Conservation (phyloP, 1,140 invertebrate genomes). For the Eurytemora carolleeae region DNA sequence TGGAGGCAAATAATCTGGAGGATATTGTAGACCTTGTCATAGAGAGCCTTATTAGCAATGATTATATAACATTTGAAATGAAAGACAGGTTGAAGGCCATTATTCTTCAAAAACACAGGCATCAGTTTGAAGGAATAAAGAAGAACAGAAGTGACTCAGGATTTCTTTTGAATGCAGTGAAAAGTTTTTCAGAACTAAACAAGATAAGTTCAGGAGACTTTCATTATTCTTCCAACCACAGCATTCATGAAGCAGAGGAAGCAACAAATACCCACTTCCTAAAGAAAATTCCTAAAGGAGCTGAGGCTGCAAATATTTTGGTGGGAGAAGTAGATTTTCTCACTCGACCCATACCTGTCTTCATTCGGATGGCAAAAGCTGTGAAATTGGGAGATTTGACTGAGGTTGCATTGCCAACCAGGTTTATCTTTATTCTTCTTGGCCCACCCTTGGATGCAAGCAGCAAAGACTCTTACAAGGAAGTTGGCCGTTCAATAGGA, state of each 20-base stretch:
- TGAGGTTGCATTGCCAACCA: constrained; percentile 25
- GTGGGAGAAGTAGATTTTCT: constrained; percentile 24
- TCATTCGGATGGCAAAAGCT: constrained; percentile 22
- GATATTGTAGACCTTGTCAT: constrained; percentile 72
- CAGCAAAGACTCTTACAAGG: constrained; percentile 7
- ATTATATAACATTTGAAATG: constrained; percentile 45
- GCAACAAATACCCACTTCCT: constrained; percentile 23
- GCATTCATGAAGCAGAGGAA: too few relatives aligned
- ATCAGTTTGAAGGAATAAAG: constrained; percentile 1
- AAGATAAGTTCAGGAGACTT: background rate
- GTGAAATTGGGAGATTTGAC: constrained; percentile 23
- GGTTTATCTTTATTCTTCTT: constrained; percentile 25
- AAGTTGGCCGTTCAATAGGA: constrained; percentile 25
- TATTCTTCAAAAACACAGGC: constrained; percentile 3
- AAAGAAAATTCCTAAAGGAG: constrained; percentile 24
- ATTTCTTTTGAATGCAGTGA: constrained; percentile 1
- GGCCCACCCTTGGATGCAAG: constrained; percentile 19
- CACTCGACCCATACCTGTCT: constrained; percentile 21
- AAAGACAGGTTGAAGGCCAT: constrained; percentile 29
- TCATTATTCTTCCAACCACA: constrained; percentile 7
- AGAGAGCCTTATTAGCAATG: constrained; percentile 70
- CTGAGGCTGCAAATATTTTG: constrained; percentile 26
- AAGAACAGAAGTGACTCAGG: background rate
- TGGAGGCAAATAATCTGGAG: constrained; percentile 61
- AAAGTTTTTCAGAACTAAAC: background rate